Percentiles rank a stretch among this genome's conserved stretches.
Evolutionary conservation across 2,797 vertebrate species (phyloP).

Genomic region (Merluccius polli): DNA sequence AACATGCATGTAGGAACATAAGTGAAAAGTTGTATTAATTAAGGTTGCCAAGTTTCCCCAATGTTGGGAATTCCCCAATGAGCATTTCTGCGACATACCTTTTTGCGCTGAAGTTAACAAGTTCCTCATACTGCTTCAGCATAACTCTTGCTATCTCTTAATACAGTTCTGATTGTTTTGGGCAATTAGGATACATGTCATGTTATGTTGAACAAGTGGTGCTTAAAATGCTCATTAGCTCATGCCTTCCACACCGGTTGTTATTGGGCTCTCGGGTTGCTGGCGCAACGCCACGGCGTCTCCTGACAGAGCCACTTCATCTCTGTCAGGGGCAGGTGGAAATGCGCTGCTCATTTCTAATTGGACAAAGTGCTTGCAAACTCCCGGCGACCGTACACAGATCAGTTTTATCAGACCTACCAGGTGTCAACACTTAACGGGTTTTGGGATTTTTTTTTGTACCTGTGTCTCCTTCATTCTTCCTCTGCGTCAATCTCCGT

Average conservation of each 20-base stretch:
- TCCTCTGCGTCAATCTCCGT: constrained; percentile 26
- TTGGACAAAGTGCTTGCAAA: constrained; percentile 93
- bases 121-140: not conserved
- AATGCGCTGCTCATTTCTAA: constrained; percentile 87
- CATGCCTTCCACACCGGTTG: constrained; percentile 78
- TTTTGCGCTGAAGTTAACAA: not conserved
- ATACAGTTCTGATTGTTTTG: constrained; percentile 15
- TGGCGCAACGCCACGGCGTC: constrained; percentile 79
- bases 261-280: constrained; percentile 76
- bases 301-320: constrained; percentile 90
- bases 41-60: not conserved
- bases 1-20: not conserved
- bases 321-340: constrained; percentile 89
- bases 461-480: constrained; percentile 26
- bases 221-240: constrained; percentile 91
- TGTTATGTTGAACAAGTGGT: constrained; percentile 82
- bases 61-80: too few species aligned
- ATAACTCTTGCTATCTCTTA: not conserved
- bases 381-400: constrained; percentile 74
- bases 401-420: constrained; percentile 72
- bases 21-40: not conserved
- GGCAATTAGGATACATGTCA: constrained; percentile 68
- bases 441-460: constrained; percentile 15
- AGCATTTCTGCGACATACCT: not conserved
- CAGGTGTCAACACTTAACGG: constrained; percentile 61